Base-by-base conservation (phyloP, 1,140 invertebrate genomes). In the Euura saliciscinereae region DNA sequence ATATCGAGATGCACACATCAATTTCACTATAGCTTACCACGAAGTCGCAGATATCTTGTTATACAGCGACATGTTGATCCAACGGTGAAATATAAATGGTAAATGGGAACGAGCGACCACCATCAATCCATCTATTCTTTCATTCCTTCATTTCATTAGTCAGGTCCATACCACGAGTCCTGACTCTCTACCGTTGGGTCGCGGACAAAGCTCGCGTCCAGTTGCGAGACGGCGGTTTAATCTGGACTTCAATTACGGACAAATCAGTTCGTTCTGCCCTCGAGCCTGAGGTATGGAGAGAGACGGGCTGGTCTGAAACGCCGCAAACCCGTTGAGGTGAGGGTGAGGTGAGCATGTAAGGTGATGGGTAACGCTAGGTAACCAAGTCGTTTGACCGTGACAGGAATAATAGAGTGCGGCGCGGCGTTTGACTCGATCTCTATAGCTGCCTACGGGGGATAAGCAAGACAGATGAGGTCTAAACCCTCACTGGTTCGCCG, bases 401-500 rank as follows among this genome's bases (percentile, higher is more conserved):
- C 77, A 75, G 72, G 71, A 79, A 78, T 79, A 79, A 28, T 77
- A 71, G 74, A 79, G 73, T 59, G 71, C 69, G 71, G 64, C 28
- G 28, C 68, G 45, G 72, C 73, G 71, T 73, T 78, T 71, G 76
- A 77, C 72, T 74, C 76, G 75, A 77, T 77, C 75, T 76, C 66
- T 77, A 28, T 28, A 77, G 73, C 71, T 69, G 65, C 71, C 73
- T 73, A 71, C 66, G 4, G 46, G 71, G 73, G 75, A 79, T 79
- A 79, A 79, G 74, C 77, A 79, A 77, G 77, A 78, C 75, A 73
- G 73, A 78, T 78, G 78, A 79, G 74, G 72, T 72, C 66, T 66
- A 70, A 74, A 74, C 75, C 72, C 28, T 28, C 71, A 45, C 68
- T 68, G 10, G 46, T 10, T 44, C 13, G 2, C 43, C 65, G 7